Evolutionary conservation across 2,888 invertebrate genomes (phyloP).

Genomic region (Acrobasis consociella): DNA sequence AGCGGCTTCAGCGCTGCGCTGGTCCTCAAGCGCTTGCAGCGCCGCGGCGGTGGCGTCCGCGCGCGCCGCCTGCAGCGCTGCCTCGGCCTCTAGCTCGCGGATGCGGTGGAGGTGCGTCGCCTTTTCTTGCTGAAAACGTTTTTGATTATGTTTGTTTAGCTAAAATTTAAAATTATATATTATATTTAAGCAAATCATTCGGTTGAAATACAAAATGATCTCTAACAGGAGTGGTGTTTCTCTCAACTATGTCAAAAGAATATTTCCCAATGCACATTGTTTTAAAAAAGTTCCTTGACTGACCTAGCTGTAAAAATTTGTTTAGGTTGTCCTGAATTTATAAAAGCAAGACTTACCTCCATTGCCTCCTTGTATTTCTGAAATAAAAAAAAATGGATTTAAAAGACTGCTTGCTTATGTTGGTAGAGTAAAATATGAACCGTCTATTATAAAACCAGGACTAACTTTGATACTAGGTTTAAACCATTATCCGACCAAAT

Average conservation of each 20-base stretch:
- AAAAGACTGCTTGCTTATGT: background rate
- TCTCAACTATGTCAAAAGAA: too few species aligned
- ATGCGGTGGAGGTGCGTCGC: slow-evolving; percentile 78
- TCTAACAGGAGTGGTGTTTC: too few species aligned
- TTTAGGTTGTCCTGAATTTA: too few species aligned
- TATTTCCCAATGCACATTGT: too few species aligned
- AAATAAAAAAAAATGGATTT: slow-evolving; percentile 35
- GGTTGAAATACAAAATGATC: too few species aligned
- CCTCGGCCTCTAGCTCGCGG: slow-evolving; percentile 67
- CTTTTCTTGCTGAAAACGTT: slow-evolving; percentile 56
- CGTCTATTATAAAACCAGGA: too few species aligned
- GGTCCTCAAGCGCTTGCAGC: slow-evolving; percentile 60
- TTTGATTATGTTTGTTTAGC: too few species aligned
- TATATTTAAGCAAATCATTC: background rate
- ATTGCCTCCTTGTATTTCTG: slow-evolving; percentile 79
- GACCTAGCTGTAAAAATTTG: too few species aligned
- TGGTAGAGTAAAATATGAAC: too few species aligned
- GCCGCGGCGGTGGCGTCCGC: slow-evolving; percentile 67
- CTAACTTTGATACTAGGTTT: too few species aligned
- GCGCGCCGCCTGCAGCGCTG: slow-evolving; percentile 60
- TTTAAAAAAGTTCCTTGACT: too few species aligned
- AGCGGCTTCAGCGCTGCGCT: slow-evolving; percentile 57
- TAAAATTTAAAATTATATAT: background rate
- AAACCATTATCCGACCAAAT: too few species aligned
- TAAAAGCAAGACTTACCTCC: slow-evolving; percentile 57